Evolutionary conservation across 2,888 invertebrate species (phyloP).

Genomic region (Mesoligia furuncula): DNA sequence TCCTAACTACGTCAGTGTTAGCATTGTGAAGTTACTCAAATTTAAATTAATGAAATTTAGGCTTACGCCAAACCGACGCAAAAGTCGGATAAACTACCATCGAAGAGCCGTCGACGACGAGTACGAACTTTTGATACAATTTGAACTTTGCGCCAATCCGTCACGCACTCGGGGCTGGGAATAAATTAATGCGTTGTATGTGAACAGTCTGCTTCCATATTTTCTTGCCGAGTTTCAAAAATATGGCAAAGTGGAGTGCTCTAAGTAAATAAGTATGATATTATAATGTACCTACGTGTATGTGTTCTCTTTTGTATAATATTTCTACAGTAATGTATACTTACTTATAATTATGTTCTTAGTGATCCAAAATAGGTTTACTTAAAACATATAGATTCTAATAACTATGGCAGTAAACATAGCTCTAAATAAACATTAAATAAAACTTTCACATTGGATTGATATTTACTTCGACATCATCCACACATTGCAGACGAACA

Average conservation of each 20-base stretch:
- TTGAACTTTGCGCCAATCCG: slow-evolving; percentile 63
- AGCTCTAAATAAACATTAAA: not conserved
- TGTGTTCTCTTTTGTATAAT: slow-evolving; percentile 12
- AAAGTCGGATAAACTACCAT: slow-evolving; percentile 57
- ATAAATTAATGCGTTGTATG: slow-evolving; percentile 53
- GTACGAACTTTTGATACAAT: slow-evolving; percentile 64
- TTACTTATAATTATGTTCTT: not conserved
- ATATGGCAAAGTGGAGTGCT: slow-evolving; percentile 20
- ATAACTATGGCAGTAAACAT: not conserved
- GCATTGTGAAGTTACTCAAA: slow-evolving; percentile 47
- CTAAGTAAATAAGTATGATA: slow-evolving; percentile 10
- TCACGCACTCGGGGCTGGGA: slow-evolving; percentile 56
- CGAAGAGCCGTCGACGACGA: slow-evolving; percentile 49
- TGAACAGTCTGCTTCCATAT: slow-evolving; percentile 24
- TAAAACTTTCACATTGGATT: not conserved
- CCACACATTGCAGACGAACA: not conserved
- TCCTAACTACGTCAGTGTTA: slow-evolving; percentile 32
- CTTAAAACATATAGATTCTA: not conserved
- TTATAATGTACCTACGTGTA: not conserved
- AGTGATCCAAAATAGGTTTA: not conserved
- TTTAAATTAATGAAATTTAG: slow-evolving; percentile 57
- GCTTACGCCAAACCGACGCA: slow-evolving; percentile 39
- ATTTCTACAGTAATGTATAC: not conserved
- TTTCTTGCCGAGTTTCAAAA: slow-evolving; percentile 31
- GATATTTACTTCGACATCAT: not conserved